Evolutionary conservation across 2,888 invertebrate genomes (phyloP), one percentile per base, ranked within the genome.

Genomic region (Apodemia hepburni): DNA sequence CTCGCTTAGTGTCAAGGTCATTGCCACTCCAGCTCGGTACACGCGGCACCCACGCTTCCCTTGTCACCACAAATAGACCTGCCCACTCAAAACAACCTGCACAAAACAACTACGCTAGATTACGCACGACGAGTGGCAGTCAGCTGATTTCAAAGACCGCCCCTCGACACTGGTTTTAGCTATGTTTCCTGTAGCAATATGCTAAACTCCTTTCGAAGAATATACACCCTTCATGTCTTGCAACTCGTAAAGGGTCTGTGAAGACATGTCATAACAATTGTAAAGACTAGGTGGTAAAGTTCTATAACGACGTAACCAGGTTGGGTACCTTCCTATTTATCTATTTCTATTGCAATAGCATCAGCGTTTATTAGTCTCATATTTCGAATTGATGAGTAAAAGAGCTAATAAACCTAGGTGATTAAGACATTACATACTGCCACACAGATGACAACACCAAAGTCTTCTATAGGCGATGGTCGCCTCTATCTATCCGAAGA

Each of bases 1-100:
- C 85, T 90, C 89, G 88, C 88, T 89, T 89, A 89, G 90, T 92
- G 91, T 90, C 91, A 92, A 90, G 91, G 91, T 89, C 89, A 88
- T 87, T 88, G 89, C 89, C 88, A 90, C 90, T 89, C 90, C 90
- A 89, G 87, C 88, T 85, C 84, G 77, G 86, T 84, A 85, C 89
- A 87, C 87, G 87, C 86, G 84, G 87, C 89, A 86, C 89, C 89
- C 90, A 89, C 90, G 88, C 90, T 80, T 82, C 85, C 87, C 84
- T 84, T 88, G 89, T 87, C 89, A 89, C 90, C 90, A 89, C 89
- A 88, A 89, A 90, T 90, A 90, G 88, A 87, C 81, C 85, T 81
- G 82, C 86, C 86, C 83, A 86, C 87, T 85, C 83, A 77, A 76
- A 81, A 81, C 80, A 82, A 80, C 80, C 79, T 80, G 80, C 80